These are phyloP conservation scores for Lasioglossum pauxillum DNA, from an alignment of 2,888 invertebrate genomes.

Conservation along the genomic window DNA sequence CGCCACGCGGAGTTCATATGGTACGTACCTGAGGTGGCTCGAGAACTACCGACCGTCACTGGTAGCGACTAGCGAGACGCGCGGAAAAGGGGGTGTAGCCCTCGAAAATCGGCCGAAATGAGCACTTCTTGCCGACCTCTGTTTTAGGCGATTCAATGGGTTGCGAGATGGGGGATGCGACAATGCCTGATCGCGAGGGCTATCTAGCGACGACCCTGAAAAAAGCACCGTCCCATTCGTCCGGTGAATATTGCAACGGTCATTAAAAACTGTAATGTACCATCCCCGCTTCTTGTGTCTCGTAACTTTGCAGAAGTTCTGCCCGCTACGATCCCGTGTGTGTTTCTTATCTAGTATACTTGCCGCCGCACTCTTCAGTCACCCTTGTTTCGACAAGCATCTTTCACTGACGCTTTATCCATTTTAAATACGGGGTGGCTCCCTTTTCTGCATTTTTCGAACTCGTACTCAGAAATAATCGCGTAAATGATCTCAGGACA, in stretches of 20 bases:
- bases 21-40: too few species aligned
- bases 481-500: too few species aligned
- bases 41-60: too few species aligned
- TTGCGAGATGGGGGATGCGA: conserved; percentile 7
- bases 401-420: background rate
- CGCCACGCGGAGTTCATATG: too few species aligned
- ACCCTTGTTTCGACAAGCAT: conserved; percentile 28
- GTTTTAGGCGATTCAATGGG: background rate
- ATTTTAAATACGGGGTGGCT: background rate
- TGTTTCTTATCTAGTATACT: conserved; percentile 29
- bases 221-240: conserved; percentile 44
- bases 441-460: background rate
- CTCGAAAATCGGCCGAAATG: too few species aligned
- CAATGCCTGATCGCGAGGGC: conserved; percentile 45
- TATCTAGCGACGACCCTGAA: conserved; percentile 39
- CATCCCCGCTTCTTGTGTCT: conserved; percentile 41
- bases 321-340: conserved; percentile 3
- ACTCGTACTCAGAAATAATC: too few species aligned
- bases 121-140: too few species aligned
- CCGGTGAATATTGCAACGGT: conserved; percentile 66
- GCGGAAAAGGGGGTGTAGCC: too few species aligned
- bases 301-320: conserved; percentile 60
- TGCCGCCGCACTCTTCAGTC: conserved; percentile 9
- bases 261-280: conserved; percentile 49
- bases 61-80: too few species aligned